These are phyloP conservation scores for Mormyrops attenuatus DNA, from an alignment of 2,797 vertebrate species.

Conservation along the genomic window DNA sequence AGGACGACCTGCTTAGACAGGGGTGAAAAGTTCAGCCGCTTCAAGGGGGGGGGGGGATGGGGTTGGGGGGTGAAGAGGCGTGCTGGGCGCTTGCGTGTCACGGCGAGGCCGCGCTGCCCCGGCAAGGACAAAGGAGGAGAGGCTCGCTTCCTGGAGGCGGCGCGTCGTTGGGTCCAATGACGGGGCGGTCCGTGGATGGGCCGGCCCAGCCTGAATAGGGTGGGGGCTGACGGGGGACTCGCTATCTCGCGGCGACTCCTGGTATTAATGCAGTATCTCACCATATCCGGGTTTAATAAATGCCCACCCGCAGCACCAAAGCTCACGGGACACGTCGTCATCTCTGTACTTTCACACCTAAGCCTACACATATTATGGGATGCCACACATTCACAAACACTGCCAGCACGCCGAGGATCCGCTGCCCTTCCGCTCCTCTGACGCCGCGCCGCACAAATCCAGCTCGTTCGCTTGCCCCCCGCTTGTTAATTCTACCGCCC, in stretches of 20 bases:
- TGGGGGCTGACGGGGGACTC: not conserved
- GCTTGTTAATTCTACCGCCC: not conserved
- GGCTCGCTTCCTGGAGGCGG: not conserved
- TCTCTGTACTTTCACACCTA: slow-evolving; percentile 5
- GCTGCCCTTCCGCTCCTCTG: not conserved
- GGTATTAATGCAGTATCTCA: not conserved
- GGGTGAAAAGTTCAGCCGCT: slow-evolving; percentile 71
- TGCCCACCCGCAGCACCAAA: not conserved
- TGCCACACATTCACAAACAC: not conserved
- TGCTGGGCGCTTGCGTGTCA: not conserved
- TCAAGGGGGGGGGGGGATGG: slow-evolving; percentile 46
- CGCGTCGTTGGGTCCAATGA: not conserved
- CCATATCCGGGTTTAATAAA: not conserved
- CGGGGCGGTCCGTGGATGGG: not conserved
- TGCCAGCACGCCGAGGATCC: not conserved
- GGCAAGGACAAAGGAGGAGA: slow-evolving; percentile 29
- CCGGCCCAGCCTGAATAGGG: not conserved
- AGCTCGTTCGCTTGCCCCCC: not conserved
- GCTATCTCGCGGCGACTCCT: not conserved
- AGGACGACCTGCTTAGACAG: slow-evolving; percentile 63
- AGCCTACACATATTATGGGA: slow-evolving; percentile 3
- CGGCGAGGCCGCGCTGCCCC: not conserved
- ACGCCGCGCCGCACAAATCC: not conserved
- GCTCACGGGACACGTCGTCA: not conserved
- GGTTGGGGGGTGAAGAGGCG: not conserved